Evolutionary conservation across 2,888 invertebrate genomes (phyloP).

Genomic region (Parthenolecanium corni): DNA sequence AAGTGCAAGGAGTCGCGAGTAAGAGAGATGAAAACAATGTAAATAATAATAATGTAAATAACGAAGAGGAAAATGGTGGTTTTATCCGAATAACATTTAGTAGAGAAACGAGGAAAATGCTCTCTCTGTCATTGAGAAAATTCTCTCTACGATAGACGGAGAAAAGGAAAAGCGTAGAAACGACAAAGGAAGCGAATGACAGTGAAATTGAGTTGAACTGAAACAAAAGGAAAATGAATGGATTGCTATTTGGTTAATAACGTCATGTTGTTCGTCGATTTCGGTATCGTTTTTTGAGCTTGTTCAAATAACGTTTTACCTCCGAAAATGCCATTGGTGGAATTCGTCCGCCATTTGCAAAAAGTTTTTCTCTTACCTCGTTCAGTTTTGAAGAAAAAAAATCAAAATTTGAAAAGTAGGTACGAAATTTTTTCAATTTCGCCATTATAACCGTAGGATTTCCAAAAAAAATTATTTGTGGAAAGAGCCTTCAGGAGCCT

Average conservation of each 20-base stretch:
- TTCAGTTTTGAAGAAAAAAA: no score
- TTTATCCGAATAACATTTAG: slow-evolving; percentile 27
- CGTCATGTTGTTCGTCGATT: no score
- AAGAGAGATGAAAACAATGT: slow-evolving; percentile 20
- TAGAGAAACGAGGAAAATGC: slow-evolving; percentile 11
- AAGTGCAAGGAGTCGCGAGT: slow-evolving; percentile 15
- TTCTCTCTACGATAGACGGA: neutral
- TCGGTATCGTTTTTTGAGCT: slow-evolving; percentile 2
- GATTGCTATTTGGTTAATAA: slow-evolving; percentile 18
- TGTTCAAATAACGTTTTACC: slow-evolving; percentile 21
- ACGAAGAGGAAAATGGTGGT: slow-evolving; percentile 27
- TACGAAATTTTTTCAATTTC: no score
- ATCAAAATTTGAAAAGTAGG: no score
- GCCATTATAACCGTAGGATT: no score
- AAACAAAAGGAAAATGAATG: slow-evolving; percentile 24
- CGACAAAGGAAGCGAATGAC: slow-evolving; percentile 22
- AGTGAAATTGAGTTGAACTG: slow-evolving; percentile 16
- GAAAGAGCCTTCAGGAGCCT: no score
- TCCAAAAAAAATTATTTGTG: no score
- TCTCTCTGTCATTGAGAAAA: slow-evolving; percentile 3
- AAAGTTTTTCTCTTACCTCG: no score
- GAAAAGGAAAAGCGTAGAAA: slow-evolving; percentile 5
- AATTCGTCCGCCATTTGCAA: slow-evolving; percentile 7
- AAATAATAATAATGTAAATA: slow-evolving; percentile 27
- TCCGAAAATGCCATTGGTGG: slow-evolving; percentile 14